Base-by-base conservation (phyloP, 2,888 invertebrate genomes). In the Nesidiocoris tenuis region DNA sequence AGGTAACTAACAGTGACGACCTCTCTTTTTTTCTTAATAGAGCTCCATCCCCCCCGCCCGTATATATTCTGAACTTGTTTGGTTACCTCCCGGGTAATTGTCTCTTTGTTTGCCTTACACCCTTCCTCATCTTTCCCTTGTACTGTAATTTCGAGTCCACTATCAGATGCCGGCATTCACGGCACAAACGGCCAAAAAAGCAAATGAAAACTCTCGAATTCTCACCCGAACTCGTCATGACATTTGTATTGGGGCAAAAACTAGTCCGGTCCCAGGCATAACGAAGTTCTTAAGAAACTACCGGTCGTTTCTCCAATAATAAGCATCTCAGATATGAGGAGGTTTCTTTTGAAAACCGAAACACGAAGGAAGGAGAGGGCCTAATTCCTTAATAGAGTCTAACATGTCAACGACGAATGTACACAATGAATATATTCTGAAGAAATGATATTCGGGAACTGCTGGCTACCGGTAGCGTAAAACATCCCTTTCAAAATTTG, bases 61-160 rank as follows among this genome's bases (percentile, higher is more conserved):
- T n/a, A n/a, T n/a, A n/a, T n/a, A 39, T 12, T 39, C 3, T 12
- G 5, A 12, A 39, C 39, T 39, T 39, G 39, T 39, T 39, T 39
- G 39, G 39, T 39, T 39, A 39, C 39, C 39, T 39, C 39, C 12
- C 12, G 5, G 39, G 54, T 70, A 70, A 70, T 70, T 70, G 70
- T 25, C 25, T 39, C 70, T 57, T 70, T 70, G 70, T 70, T 70
- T 70, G 70, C 70, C 70, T 70, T 23, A 25, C 57, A 17, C 70
- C 67, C 56, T 22, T 56, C 39, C 22, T 22, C 67, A 67, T 39
- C 55, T 56, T 59, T 21, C 59, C 59, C 24, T 59, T 54, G 3
- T 19, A 24, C 57, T 70, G 70, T 70, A 70, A 70, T 70, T 59
- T 70, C 16, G 56, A 55, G 55, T 16, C 39, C 12, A 12, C 59